A percentile compares a stretch with the other conserved stretches of the same genome.
Conservation (phyloP, 2,888 invertebrate genomes). For the Gari tellinella region DNA sequence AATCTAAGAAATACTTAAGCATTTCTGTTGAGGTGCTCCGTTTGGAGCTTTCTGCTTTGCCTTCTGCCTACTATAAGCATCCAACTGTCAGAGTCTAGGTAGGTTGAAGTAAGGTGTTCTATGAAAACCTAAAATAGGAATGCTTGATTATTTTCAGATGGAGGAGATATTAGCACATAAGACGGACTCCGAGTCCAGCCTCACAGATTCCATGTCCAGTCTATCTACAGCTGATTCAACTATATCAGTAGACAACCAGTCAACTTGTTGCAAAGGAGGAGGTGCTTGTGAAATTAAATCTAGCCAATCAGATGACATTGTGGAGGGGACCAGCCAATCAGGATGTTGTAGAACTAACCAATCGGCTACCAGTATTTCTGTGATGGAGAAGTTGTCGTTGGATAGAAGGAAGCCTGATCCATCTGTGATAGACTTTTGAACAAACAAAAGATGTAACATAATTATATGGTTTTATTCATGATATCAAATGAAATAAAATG, state of each 20-base stretch:
- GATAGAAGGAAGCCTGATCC: conserved; percentile 28
- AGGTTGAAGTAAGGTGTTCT: no score
- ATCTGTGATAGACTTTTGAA: conserved; percentile 28
- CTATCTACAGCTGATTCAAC: conserved; percentile 11
- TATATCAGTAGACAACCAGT: background rate
- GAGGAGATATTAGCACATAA: conserved; percentile 31
- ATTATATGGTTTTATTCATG: no score
- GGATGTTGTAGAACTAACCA: conserved; percentile 10
- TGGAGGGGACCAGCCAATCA: conserved; percentile 16
- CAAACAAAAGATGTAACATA: background rate
- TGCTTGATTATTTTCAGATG: conserved; percentile 62
- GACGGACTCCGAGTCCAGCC: conserved; percentile 9
- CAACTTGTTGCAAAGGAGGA: background rate
- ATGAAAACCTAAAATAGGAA: no score
- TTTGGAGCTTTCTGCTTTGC: no score
- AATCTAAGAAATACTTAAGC: no score
- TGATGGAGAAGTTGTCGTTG: conserved; percentile 10
- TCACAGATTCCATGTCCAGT: conserved; percentile 14
- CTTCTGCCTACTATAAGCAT: background rate
- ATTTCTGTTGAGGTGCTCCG: no score
- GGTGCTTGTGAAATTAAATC: background rate
- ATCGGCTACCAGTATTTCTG: conserved; percentile 11
- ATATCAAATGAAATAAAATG: no score
- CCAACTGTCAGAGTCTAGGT: no score
- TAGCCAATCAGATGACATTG: conserved; percentile 22